A percentile compares a stretch with the other conserved stretches of the same genome.
Evolutionary conservation across 2,888 invertebrate species (phyloP).

Genomic region (Drosophila greeni): DNA sequence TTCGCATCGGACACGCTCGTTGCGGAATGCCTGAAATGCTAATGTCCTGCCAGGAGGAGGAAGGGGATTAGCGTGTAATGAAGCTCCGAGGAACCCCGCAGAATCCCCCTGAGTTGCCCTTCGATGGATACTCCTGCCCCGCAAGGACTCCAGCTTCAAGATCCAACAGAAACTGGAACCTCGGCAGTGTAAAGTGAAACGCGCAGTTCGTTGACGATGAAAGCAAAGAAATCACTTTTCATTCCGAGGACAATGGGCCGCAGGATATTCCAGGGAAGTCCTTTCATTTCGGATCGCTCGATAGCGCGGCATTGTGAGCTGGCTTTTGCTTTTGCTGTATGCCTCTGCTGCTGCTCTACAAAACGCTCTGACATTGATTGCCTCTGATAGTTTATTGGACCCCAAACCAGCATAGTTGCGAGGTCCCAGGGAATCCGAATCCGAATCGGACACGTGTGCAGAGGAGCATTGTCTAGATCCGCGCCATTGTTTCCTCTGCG

Average conservation of each 20-base stretch:
- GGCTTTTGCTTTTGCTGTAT: constrained; percentile 49
- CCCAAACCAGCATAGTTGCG: constrained; percentile 12
- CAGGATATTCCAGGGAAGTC: constrained; percentile 65
- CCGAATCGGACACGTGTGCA: constrained; percentile 53
- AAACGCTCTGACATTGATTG: constrained; percentile 68
- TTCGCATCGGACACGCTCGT: constrained; percentile 56
- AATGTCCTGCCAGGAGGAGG: constrained; percentile 46
- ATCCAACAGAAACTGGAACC: constrained; percentile 41
- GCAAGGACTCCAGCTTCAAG: not conserved
- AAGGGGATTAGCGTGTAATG: constrained; percentile 17
- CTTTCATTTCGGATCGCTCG: constrained; percentile 48
- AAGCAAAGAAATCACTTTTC: constrained; percentile 60
- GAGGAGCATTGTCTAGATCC: constrained; percentile 40
- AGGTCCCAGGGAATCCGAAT: constrained; percentile 6
- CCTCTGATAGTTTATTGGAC: constrained; percentile 61
- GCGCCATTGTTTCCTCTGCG: constrained; percentile 58
- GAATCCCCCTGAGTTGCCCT: constrained; percentile 38
- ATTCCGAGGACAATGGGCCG: constrained; percentile 54
- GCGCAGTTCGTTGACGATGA: constrained; percentile 42
- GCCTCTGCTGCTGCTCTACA: constrained; percentile 40
- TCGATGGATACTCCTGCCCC: constrained; percentile 1
- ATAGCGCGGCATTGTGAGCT: constrained; percentile 45
- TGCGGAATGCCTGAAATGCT: constrained; percentile 50
- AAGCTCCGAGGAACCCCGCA: constrained; percentile 12
- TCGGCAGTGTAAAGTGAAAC: constrained; percentile 43